Conservation (phyloP, 37 sponge, comb jelly and placozoan genomes). For the Cliona cf. orientalis region DNA sequence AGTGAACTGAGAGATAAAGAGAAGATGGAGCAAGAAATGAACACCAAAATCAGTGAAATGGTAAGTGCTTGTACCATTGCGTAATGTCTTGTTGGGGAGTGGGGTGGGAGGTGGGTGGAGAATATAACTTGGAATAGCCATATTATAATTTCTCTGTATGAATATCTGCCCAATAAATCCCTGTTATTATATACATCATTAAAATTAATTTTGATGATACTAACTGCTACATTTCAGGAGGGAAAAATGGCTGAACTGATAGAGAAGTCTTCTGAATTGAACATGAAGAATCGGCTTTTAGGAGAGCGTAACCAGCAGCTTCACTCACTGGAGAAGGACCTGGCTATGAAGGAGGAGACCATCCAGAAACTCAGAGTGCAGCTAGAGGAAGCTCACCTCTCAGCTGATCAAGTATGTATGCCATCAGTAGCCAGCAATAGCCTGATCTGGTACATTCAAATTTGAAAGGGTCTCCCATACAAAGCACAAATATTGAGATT, state of each 20-base stretch:
- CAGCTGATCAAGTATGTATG: conserved; percentile 10
- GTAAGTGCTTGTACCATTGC: too few species aligned
- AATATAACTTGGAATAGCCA: too few species aligned
- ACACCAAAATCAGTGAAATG: neutral
- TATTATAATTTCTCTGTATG: too few species aligned
- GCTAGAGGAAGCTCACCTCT: conserved; percentile 9
- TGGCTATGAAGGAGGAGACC: conserved; percentile 17
- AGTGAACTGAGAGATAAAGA: conserved; percentile 20
- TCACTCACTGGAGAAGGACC: conserved; percentile 6
- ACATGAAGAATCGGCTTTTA: neutral
- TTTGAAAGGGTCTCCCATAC: neutral
- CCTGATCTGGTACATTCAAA: neutral
- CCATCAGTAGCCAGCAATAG: neutral
- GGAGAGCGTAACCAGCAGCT: conserved; percentile 17
- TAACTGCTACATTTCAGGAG: conserved; percentile 12
- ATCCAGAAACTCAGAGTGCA: conserved; percentile 10
- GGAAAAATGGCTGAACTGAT: conserved; percentile 8
- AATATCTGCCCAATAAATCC: too few species aligned
- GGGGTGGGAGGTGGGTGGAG: too few species aligned
- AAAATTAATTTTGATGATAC: too few species aligned
- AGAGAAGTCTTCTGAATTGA: neutral
- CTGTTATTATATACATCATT: too few species aligned
- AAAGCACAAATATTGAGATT: neutral
- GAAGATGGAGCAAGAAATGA: conserved; percentile 12
- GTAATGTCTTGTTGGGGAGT: too few species aligned